Base-by-base conservation (phyloP, 2,888 invertebrate genomes). In the Macroteleia sp. region DNA sequence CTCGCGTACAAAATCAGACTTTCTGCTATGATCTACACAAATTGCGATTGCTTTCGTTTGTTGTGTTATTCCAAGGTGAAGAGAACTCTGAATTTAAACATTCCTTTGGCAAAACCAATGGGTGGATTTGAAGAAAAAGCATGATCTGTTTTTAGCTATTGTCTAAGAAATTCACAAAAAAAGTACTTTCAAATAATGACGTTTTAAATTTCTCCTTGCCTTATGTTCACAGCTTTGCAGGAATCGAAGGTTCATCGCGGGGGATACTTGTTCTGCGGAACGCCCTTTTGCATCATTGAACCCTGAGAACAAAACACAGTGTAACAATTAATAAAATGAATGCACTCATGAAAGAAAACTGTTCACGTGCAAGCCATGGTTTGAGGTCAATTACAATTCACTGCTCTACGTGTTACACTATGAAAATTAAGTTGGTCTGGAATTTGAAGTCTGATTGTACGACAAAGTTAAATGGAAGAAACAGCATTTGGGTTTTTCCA, bases 201-300 rank as follows among this genome's bases (percentile, higher is more conserved):
- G n/a, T n/a, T n/a, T n/a, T n/a, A n/a, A n/a, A n/a, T n/a, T n/a
- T n/a, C n/a, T n/a, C n/a, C n/a, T n/a, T n/a, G n/a, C n/a, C n/a
- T n/a, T n/a, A n/a, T n/a, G n/a, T n/a, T n/a, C n/a, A n/a, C n/a
- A n/a, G n/a, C 20, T 2, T n/a, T 12, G 6, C 16, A 17, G 9
- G 22, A 22, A n/a, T 9, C 12, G 12, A 44, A 50, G 25, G 57
- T 76, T 86, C 87, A 90, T 87, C 90, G 89, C 20, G 88, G 87
- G 59, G 88, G 86, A 78, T 89, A 90, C 81, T 88, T 85, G 77
- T 75, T 87, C 17, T 83, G 83, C 22, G 83, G 79, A 30, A 83
- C 71, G 25, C 69, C 54, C 50, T 84, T 87, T 74, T 87, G 88
- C 80, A 69, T 83, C 77, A 17, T 59, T 87, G 90, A 89, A 89